Conservation (phyloP, 2,888 invertebrate genomes). For the Acleris laterana region DNA sequence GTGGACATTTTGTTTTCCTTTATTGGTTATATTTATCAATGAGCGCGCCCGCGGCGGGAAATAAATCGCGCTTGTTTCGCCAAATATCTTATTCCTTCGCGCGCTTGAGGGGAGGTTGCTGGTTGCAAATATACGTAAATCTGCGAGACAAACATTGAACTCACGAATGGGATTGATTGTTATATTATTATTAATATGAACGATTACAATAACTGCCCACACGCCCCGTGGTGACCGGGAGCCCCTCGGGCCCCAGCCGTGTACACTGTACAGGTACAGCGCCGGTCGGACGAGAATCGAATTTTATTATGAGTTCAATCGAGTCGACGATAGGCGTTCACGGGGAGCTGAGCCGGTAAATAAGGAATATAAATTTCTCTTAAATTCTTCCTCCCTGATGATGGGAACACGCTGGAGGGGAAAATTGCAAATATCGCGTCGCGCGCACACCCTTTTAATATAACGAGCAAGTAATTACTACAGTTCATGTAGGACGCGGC, state of each 20-base stretch:
- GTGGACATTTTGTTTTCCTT: constrained; percentile 76
- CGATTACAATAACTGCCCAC: neutral
- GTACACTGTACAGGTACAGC: constrained; percentile 38
- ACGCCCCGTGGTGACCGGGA: no score
- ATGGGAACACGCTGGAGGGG: constrained; percentile 55
- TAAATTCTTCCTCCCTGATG: constrained; percentile 57
- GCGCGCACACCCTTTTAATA: constrained; percentile 33
- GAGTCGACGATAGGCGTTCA: constrained; percentile 50
- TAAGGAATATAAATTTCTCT: constrained; percentile 67
- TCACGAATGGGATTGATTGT: no score
- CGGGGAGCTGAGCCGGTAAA: constrained; percentile 61
- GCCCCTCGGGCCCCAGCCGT: no score
- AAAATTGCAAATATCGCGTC: constrained; percentile 57
- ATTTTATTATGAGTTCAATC: constrained; percentile 57
- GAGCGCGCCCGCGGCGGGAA: constrained; percentile 60
- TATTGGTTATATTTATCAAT: constrained; percentile 77
- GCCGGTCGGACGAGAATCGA: constrained; percentile 50
- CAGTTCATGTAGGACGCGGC: constrained; percentile 5
- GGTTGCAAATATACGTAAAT: constrained; percentile 32
- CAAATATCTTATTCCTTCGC: constrained; percentile 34
- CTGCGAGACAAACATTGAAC: neutral
- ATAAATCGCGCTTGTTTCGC: constrained; percentile 65
- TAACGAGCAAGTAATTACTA: constrained; percentile 36
- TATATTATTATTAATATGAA: neutral
- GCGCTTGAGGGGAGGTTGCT: constrained; percentile 12